phyloP scores from a whole-genome alignment of 2,113 vertebrate species.

The Oceanites oceanicus region DNA sequence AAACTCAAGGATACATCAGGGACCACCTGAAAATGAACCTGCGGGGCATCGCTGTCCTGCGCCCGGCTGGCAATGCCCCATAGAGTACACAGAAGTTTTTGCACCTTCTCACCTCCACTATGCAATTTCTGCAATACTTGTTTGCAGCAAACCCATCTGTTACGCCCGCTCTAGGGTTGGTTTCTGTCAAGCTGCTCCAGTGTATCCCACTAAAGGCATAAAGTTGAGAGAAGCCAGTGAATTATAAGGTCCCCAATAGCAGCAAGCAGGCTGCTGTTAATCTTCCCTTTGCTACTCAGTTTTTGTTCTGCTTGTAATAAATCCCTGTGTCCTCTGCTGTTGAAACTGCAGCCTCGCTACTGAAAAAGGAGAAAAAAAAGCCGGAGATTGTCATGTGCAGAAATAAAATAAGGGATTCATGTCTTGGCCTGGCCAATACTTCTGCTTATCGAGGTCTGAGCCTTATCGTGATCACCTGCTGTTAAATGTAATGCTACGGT shows the following conservation, averaged over 20 bases:
- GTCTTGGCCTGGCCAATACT: neutral
- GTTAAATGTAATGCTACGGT: neutral
- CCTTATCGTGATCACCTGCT: neutral
- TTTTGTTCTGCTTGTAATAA: conserved; percentile 38
- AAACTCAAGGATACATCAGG: neutral
- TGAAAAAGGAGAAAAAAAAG: neutral
- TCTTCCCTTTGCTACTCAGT: neutral
- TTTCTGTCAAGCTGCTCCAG: neutral
- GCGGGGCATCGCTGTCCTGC: too few relatives aligned
- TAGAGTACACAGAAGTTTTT: fast-evolving
- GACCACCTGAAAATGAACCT: neutral
- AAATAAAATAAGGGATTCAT: neutral
- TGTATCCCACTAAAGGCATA: neutral
- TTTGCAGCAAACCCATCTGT: neutral
- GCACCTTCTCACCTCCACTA: neutral
- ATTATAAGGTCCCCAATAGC: neutral
- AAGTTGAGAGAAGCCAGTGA: neutral
- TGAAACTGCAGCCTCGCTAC: neutral
- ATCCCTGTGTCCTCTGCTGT: neutral
- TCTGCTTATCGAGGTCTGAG: neutral
- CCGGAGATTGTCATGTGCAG: neutral
- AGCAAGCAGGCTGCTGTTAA: neutral
- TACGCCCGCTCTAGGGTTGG: neutral
- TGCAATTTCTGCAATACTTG: neutral
- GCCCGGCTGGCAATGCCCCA: fast-evolving